phyloP scores from a whole-genome alignment of 2,797 vertebrate species.

The Holocentrus rufus region DNA sequence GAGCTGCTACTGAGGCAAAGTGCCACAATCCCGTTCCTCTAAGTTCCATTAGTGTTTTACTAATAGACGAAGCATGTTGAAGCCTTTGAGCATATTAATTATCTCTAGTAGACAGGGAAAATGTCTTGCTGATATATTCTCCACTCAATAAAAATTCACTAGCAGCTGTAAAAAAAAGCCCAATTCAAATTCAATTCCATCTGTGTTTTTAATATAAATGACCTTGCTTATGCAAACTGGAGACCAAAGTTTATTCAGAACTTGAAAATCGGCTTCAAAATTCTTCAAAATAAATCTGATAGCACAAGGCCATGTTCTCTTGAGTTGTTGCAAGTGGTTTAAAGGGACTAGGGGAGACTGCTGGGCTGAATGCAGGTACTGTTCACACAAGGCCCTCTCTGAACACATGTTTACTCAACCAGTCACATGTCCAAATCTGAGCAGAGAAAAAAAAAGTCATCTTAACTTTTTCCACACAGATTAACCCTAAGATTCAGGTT shows the following conservation, averaged over 20 bases:
- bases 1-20: constrained; percentile 69
- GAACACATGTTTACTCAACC: constrained; percentile 79
- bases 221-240: not conserved
- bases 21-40: constrained; percentile 69
- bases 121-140: constrained; percentile 22
- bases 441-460: constrained; percentile 68
- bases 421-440: constrained; percentile 75
- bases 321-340: constrained; percentile 56
- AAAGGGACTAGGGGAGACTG: constrained; percentile 62
- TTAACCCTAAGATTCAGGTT: constrained; percentile 80
- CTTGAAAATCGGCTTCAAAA: constrained; percentile 27
- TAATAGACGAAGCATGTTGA: constrained; percentile 68
- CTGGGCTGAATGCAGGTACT: constrained; percentile 78
- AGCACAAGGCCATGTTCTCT: constrained; percentile 31
- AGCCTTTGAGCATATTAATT: constrained; percentile 55
- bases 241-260: constrained; percentile 14
- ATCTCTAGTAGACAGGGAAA: constrained; percentile 37
- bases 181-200: not conserved
- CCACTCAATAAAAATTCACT: constrained; percentile 19
- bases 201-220: not conserved
- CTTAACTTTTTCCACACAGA: constrained; percentile 77
- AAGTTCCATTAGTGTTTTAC: constrained; percentile 73
- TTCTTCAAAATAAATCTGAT: constrained; percentile 23
- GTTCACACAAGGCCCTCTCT: constrained; percentile 75
- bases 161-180: constrained; percentile 26